Base-by-base conservation (phyloP, 2,113 vertebrate species). In the Zeus faber region DNA sequence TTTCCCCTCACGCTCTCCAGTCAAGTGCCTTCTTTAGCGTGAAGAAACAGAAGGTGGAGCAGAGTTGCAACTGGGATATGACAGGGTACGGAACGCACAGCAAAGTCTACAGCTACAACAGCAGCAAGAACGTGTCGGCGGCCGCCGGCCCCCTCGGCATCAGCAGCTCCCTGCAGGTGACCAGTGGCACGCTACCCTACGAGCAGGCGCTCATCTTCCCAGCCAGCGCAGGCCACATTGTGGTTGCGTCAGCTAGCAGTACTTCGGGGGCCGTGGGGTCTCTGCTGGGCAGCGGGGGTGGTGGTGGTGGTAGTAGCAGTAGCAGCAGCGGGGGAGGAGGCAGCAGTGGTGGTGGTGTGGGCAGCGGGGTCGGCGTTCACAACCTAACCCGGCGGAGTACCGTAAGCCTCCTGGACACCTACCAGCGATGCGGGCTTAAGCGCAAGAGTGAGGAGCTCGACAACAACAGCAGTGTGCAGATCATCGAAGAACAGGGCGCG, bases 1-100 rank as follows among this genome's bases (percentile, higher is more conserved):
- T 97, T 88, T 96, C 95, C 91, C 92, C 95, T 84, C 95, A 93
- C 91, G 91, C 93, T 89, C 93, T 97, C 86, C 95, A 94, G 88
- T 95, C 95, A 94, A 98, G 95, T 94, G 94, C 96, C 94, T 99
- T 97, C 95, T 99, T 96, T 97, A 98, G 94, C 81, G 95, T 96
- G 92, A 98, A 99, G 92, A 98, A 97, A 90, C 91, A 95, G 85
- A 99, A 99, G 93, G 93, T 98, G 79, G 97, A 99, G 93, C 93
- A 92, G 69, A 92, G 93, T 86, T 93, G 93, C 20, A 90, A 87
- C 93, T 98, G 97, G 96, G 96, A 98, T 93, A 98, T 99, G 97
- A 98, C 97, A 74, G 96, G 96, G 88, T 98, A 97, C 94, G 95
- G 95, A 89, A 91, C 95, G 58, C 94, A 96, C 89, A 92, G 92